Evolutionary conservation across 2,888 invertebrate species (phyloP), one percentile per base, ranked within the genome.

Genomic region (Bellardia pandia): DNA sequence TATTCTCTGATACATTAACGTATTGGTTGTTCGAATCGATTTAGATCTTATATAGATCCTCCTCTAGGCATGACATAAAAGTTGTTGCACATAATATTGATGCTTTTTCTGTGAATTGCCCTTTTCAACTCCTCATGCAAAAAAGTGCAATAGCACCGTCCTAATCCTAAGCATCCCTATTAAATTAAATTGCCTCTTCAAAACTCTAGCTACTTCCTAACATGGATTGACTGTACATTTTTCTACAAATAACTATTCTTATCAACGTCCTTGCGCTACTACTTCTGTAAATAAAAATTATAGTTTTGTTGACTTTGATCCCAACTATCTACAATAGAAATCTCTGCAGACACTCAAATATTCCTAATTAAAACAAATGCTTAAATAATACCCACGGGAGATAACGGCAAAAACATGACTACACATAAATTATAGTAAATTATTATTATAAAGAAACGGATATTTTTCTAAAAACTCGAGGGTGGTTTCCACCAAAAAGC

Each of bases 351-450:
- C 16, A 16, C 14, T 51, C 33, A 74, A 68, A 58, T 76, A 64
- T 33, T 74, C n/a, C 37, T 86, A 69, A 86, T 78, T 82, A 78
- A 82, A 82, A 69, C 62, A 82, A 82, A 86, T 75, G 62, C 53
- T 48, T 14, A 68, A 74, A 85, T 87, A 56, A 74, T 56, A 77
- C 56, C 84, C 62, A 58, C 13, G 33, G 37, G 72, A 85, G 77
- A 81, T 77, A 62, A 77, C 48, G 23, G 3, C 14, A 69, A 74
- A 69, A 74, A 81, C 87, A 78, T 87, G 87, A 81, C 68, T 53
- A 23, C n/a, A 68, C 84, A 86, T 86, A 77, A 84, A 84, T 84
- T 80, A 84, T 72, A 62, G 58, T 16, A 30, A 75, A 68, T 79
- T 83, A 56, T 48, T 45, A 9, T 9, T 37, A 37, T 45, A 45